phyloP scores from a whole-genome alignment of 1,140 invertebrate species.

The Hestina assimilis region DNA sequence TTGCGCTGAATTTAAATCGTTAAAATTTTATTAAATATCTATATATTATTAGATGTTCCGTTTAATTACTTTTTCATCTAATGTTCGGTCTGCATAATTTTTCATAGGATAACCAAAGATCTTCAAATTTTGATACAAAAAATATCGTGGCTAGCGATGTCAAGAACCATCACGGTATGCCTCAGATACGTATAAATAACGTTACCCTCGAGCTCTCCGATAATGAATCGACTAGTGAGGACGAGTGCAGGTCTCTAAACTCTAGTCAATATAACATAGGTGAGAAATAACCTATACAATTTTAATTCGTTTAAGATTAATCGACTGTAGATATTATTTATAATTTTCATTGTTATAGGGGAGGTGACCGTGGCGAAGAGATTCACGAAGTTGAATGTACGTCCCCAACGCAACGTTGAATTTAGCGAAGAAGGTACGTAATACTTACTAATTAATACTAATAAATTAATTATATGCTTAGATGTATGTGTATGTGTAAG shows the following conservation, averaged over 20 bases:
- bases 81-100: too few relatives aligned
- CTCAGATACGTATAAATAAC: slow-evolving; percentile 53
- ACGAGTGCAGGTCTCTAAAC: slow-evolving; percentile 62
- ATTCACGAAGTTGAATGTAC: slow-evolving; percentile 46
- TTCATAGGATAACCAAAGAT: slow-evolving; percentile 44
- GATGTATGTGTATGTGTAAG: not conserved
- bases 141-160: slow-evolving; percentile 54
- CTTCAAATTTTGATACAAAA: slow-evolving; percentile 55
- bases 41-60: too few relatives aligned
- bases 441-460: not conserved
- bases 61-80: too few relatives aligned
- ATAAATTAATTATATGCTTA: not conserved
- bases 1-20: too few relatives aligned
- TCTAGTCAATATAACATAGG: slow-evolving; percentile 61
- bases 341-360: slow-evolving; percentile 30
- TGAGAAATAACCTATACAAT: slow-evolving; percentile 26
- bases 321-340: too few relatives aligned
- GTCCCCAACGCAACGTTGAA: slow-evolving; percentile 33
- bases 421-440: slow-evolving; percentile 43
- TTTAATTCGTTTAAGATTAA: not conserved
- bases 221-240: slow-evolving; percentile 64
- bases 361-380: slow-evolving; percentile 50
- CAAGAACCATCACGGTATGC: slow-evolving; percentile 37
- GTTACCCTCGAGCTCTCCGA: slow-evolving; percentile 50
- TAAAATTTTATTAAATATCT: too few relatives aligned